Evolutionary conservation across 2,888 invertebrate species (phyloP), one percentile per base, ranked within the genome.

Genomic region (Melinaea marsaeus): DNA sequence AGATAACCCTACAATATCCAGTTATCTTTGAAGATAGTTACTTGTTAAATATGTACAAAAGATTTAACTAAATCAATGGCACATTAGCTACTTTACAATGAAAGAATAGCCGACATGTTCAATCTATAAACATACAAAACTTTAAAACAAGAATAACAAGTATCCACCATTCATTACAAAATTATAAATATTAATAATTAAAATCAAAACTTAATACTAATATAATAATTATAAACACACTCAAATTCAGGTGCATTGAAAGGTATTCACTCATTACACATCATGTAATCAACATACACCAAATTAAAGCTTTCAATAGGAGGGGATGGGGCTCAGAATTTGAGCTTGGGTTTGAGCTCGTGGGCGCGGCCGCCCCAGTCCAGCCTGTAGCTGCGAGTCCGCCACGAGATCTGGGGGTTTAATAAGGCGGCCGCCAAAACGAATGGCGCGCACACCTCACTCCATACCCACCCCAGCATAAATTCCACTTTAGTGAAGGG

Each of bases 331-430:
- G 74, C 78, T 88, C 80, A 94, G 84, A 93, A 93, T 84, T 94
- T 93, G 76, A 93, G 92, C 85, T 95, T 94, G 70, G 94, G 93
- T 81, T 95, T 94, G 72, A 97, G 93, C 91, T 97, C 97, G 79
- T 98, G 97, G 58, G 97, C 98, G 57, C 96, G 90, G 46, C 99
- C 99, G 69, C 99, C 99, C 99, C 99, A 99, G 75, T 95, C 95
- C 68, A 99, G 92, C 83, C 95, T 94, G 89, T 97, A 99, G 74
- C 94, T 94, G 78, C 98, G 94, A 78, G 97, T 95, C 77, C 99
- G 93, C 99, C 99, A 99, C 82, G 94, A 94, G 77, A 99, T 98
- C 69, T 95, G 94, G 0, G 98, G 97, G 83, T 96, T 94, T 77
- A 96, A 93, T 62, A 99, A 91, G 47, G 99, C 98, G 76, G 95